Base-by-base conservation (phyloP, 2,888 invertebrate genomes). In the Lobophora halterata region DNA sequence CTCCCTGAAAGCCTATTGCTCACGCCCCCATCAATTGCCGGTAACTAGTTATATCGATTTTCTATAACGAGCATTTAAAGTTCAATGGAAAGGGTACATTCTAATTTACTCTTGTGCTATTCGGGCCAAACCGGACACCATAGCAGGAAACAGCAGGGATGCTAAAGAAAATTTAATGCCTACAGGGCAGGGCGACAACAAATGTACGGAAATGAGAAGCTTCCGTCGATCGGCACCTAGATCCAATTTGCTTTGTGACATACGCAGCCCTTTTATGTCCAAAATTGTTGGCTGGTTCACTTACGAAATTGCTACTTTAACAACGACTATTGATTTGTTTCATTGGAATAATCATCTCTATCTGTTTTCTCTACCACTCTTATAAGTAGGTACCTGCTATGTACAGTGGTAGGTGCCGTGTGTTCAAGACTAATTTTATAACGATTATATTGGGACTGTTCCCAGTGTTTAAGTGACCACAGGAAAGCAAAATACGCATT, bases 151-250 rank as follows among this genome's bases (percentile, higher is more conserved):
- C 64, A 50, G 62, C 46, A 46, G 65, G 71, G 58, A 57, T 52
- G 55, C 49, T 66, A 65, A 74, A 73, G 71, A 77, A 79, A 79
- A 79, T 78, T 72, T 79, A 78, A 78, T 77, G 75, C 71, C 62
- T 66, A 68, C 64, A 49, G 65, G n/a, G 54, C 61, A 65, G 58
- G 61, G 53, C 65, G 71, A 67, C 79, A 75, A 79, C 79, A 81
- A 81, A 78, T 79, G 73, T 64, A 71, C 71, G 82, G 81, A 83
- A 82, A 83, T 82, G 79, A 81, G 79, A 78, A 66, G 72, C 79
- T 79, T 82, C 82, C 82, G 67, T 61, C 71, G 68, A 79, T 80
- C 65, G 76, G 71, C 77, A 77, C 79, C 71, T 75, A 69, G 66
- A 78, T 78, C 71, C 77, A 74, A 81, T 80, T 80, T 74, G 58